Conservation (phyloP, 1,140 invertebrate genomes). For the Drosophila sp. region DNA sequence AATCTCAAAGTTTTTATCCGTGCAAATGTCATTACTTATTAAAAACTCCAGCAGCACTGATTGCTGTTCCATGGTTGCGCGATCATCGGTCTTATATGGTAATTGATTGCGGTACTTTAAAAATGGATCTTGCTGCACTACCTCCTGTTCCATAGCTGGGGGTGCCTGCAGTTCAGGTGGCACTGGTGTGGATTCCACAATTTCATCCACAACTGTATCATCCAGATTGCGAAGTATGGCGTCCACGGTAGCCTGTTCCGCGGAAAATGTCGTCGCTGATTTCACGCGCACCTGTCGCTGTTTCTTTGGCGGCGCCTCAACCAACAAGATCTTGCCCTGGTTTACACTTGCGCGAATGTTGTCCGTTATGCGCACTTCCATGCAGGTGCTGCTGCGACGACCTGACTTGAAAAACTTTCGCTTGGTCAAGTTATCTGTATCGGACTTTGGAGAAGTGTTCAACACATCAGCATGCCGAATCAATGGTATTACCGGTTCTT, state of each 20-base stretch:
- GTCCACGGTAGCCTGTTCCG: slow-evolving; percentile 79
- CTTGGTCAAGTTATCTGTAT: slow-evolving; percentile 25
- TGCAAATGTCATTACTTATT: slow-evolving; percentile 78
- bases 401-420: slow-evolving; percentile 80
- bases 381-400: slow-evolving; percentile 59
- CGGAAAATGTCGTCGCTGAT: slow-evolving; percentile 70
- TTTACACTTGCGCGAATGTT: slow-evolving; percentile 72
- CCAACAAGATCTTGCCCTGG: slow-evolving; percentile 68
- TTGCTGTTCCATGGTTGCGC: slow-evolving; percentile 68
- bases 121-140: slow-evolving; percentile 40
- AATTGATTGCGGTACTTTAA: slow-evolving; percentile 62
- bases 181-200: slow-evolving; percentile 45
- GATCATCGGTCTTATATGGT: slow-evolving; percentile 74
- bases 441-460: slow-evolving; percentile 9
- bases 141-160: background rate
- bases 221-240: slow-evolving; percentile 74
- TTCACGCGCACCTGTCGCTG: slow-evolving; percentile 56
- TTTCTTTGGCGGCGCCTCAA: slow-evolving; percentile 53
- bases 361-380: slow-evolving; percentile 76
- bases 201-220: slow-evolving; percentile 68
- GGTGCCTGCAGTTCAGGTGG: background rate
- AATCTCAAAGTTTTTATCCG: slow-evolving; percentile 77
- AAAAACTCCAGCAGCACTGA: slow-evolving; percentile 73
- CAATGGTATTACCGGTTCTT: slow-evolving; percentile 68
- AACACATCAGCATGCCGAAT: slow-evolving; percentile 52